Base-by-base conservation (phyloP, 2,113 vertebrate genomes). In the Arenaria interpres region DNA sequence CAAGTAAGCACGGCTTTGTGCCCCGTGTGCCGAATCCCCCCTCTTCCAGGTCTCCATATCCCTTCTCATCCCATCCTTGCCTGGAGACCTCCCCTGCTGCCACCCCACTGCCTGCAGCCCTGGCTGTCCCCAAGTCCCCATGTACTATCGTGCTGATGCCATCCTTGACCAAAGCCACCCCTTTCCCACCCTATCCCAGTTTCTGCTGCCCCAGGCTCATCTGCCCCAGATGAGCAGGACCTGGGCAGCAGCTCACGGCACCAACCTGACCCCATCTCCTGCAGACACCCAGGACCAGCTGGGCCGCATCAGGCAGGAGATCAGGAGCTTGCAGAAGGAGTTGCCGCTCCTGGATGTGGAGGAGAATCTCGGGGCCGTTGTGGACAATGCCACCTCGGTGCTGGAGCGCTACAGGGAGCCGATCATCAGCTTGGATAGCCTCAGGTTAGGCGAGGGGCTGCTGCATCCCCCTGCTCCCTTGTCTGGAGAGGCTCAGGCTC, bases 241-340 rank as follows among this genome's bases (percentile, higher is more conserved):
- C 4, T 0, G 2, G 46, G 79, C 67, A 67, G 75, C 92, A 77
- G n/a, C 37, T 69, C 2, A 0, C 32, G 24, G 37, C 50, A 35
- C 39, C n/a, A 21, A 24, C 1, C 2, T 60, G 28, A 43, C 16
- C 41, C 18, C 1, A 0, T 53, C 63, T 39, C 39, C 69, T 87
- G 89, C 87, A 99, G 99, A 59, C 7, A 93, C 96, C 57, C 97
- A 97, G 80, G 5, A 54, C 7, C 43, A 95, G 81, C 79, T 99
- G 83, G 14, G 12, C 6, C 13, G 66, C 6, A 93, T 99, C 76
- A 54, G 97, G 72, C 14, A 7, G 22, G 84, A 98, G 91, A 97
- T 99, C 48, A 90, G 83, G 15, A 46, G 59, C 9, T 16, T 98
- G 66, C 51, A 84, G 43, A 56, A 19, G 6, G 7, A 84, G 4